phyloP scores from a whole-genome alignment of 2,797 vertebrate genomes.

The Meda fulgida region DNA sequence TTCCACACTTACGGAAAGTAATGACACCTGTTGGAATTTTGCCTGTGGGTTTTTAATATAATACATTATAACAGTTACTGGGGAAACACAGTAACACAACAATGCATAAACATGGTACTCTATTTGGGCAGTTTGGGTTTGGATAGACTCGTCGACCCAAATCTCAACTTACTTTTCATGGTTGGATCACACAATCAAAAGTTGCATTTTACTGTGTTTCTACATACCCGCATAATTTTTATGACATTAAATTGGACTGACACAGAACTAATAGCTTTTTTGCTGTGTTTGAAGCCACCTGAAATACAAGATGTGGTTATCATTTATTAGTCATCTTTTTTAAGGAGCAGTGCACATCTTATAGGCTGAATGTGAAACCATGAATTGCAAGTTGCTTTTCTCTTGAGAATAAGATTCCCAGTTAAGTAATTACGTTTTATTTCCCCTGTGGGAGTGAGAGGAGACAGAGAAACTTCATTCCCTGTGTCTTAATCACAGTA shows the following conservation, averaged over 20 bases:
- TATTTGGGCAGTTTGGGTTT: background rate
- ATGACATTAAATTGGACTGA: background rate
- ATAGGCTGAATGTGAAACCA: background rate
- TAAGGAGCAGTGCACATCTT: background rate
- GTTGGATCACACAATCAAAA: background rate
- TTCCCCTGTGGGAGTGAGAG: conserved; percentile 42
- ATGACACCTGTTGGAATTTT: conserved; percentile 36
- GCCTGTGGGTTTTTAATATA: background rate
- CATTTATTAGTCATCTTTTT: background rate
- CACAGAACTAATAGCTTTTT: background rate
- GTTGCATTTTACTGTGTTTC: background rate
- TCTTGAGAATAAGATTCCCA: conserved; percentile 45
- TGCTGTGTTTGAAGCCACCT: background rate
- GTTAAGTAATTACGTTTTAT: conserved; percentile 59
- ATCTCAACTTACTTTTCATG: background rate
- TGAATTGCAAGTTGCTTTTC: conserved; percentile 1
- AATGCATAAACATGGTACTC: background rate
- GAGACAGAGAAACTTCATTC: conserved; percentile 50
- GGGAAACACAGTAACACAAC: background rate
- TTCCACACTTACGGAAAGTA: background rate
- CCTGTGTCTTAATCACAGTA: conserved; percentile 59
- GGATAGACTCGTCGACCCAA: background rate
- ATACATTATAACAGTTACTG: background rate
- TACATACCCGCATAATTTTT: background rate
- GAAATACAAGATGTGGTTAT: conserved; percentile 1